Conservation (phyloP, 2,797 vertebrate genomes). For the Muscicapa striata region DNA sequence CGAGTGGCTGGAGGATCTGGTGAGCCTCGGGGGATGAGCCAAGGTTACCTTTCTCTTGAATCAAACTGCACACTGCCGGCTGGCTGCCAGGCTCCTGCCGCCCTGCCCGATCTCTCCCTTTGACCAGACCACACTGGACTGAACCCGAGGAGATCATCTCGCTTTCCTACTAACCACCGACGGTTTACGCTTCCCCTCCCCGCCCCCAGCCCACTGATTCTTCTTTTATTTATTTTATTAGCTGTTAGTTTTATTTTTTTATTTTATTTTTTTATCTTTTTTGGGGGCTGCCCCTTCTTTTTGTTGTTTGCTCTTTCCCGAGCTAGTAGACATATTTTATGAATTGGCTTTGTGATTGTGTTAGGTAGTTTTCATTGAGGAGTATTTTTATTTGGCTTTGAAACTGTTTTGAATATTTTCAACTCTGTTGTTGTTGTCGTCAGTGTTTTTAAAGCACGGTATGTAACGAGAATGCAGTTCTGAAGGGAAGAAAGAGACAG, state of each 20-base stretch:
- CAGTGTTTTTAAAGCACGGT: slow-evolving; percentile 71
- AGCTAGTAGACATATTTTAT: slow-evolving; percentile 70
- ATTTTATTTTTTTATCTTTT: slow-evolving; percentile 74
- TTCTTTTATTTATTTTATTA: slow-evolving; percentile 84
- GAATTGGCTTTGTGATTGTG: slow-evolving; percentile 76
- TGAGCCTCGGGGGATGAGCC: slow-evolving; percentile 76
- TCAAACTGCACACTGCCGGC: slow-evolving; percentile 74
- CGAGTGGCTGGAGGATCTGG: slow-evolving; percentile 74
- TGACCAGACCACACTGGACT: slow-evolving; percentile 76
- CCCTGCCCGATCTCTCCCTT: slow-evolving; percentile 66
- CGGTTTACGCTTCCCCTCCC: slow-evolving; percentile 69
- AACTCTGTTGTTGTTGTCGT: slow-evolving; percentile 71
- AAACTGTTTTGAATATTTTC: slow-evolving; percentile 71
- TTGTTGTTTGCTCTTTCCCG: slow-evolving; percentile 71
- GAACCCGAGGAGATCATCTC: slow-evolving; percentile 71
- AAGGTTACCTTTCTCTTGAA: slow-evolving; percentile 68
- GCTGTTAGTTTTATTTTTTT: slow-evolving; percentile 73
- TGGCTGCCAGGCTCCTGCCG: slow-evolving; percentile 72
- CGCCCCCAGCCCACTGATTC: slow-evolving; percentile 45
- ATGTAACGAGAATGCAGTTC: slow-evolving; percentile 63
- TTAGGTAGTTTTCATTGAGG: slow-evolving; percentile 75
- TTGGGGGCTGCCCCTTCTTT: slow-evolving; percentile 48
- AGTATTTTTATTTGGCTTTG: slow-evolving; percentile 76
- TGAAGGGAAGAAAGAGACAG: slow-evolving; percentile 48
- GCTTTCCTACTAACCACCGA: slow-evolving; percentile 78